A percentile compares a stretch with the other conserved stretches of the same genome.
These are phyloP conservation scores for Caloenas nicobarica DNA, from an alignment of 2,113 vertebrate species.

Conservation along the genomic window DNA sequence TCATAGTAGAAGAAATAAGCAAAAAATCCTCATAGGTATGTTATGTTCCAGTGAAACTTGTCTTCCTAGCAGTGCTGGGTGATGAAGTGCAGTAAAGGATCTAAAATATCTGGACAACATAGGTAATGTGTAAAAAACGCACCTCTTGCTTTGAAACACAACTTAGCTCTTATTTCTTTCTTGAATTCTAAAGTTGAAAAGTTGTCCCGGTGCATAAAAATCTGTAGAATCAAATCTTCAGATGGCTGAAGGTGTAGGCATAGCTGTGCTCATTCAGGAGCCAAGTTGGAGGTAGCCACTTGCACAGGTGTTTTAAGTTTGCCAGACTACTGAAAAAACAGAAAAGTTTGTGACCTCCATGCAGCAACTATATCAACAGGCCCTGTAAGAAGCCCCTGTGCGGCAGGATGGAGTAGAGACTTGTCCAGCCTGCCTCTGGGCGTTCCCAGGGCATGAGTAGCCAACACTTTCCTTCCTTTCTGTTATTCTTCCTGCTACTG, in stretches of 20 bases:
- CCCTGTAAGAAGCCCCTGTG: neutral
- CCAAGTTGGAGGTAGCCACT: neutral
- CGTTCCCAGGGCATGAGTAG: neutral
- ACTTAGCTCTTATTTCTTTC: neutral
- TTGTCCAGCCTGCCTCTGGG: neutral
- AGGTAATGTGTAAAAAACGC: neutral
- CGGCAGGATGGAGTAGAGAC: neutral
- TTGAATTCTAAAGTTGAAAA: neutral
- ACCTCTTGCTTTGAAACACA: neutral
- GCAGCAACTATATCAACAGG: neutral
- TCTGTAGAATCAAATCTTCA: neutral
- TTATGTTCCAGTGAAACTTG: neutral
- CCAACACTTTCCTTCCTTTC: neutral
- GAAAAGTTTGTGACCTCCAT: neutral
- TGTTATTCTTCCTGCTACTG: neutral
- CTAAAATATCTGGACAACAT: neutral
- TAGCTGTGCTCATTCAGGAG: neutral
- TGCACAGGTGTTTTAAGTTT: neutral
- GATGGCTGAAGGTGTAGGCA: neutral
- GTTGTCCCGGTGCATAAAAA: neutral
- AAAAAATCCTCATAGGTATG: neutral
- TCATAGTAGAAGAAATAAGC: neutral
- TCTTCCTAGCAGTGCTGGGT: neutral
- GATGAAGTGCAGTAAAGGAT: neutral
- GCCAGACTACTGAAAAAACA: neutral